Percentiles rank a stretch among this genome's conserved stretches.
phyloP scores from a whole-genome alignment of 2,888 invertebrate genomes.

The Chalcis sispes region DNA sequence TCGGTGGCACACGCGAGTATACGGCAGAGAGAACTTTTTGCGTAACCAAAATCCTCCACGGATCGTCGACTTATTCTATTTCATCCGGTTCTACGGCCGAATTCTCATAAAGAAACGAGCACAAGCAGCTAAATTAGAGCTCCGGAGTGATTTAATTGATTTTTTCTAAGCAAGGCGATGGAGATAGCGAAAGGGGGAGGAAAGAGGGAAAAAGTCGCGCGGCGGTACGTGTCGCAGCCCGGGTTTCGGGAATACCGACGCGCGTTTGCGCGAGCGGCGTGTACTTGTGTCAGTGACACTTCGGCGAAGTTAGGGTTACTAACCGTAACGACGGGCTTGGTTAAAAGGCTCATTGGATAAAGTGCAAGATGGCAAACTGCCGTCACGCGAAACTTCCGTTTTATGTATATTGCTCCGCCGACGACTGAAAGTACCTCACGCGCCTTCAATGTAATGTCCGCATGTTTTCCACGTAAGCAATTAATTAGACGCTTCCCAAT shows the following conservation, averaged over 20 bases:
- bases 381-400: constrained; percentile 17
- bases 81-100: too few species aligned
- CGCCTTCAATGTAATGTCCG: too few species aligned
- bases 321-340: constrained; percentile 4
- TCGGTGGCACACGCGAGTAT: too few species aligned
- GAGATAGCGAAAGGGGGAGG: not conserved
- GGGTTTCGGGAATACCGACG: not conserved
- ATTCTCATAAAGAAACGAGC: not conserved
- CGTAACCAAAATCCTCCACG: too few species aligned
- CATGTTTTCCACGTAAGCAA: not conserved
- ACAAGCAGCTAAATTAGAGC: constrained; percentile 25
- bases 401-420: not conserved
- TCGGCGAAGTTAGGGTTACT: constrained; percentile 6
- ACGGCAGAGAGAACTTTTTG: too few species aligned
- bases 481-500: constrained; percentile 4
- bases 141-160: constrained; percentile 53
- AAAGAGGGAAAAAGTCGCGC: not conserved
- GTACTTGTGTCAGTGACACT: too few species aligned
- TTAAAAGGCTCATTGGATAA: constrained; percentile 39
- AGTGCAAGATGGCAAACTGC: constrained; percentile 36
- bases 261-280: too few species aligned
- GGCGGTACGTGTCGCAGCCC: not conserved
- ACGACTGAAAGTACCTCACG: too few species aligned
- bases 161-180: constrained; percentile 31
- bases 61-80: too few species aligned